Percentiles rank a stretch among this genome's conserved stretches.
Conservation (phyloP, 2,113 vertebrate genomes). For the Brachirus orientalis region DNA sequence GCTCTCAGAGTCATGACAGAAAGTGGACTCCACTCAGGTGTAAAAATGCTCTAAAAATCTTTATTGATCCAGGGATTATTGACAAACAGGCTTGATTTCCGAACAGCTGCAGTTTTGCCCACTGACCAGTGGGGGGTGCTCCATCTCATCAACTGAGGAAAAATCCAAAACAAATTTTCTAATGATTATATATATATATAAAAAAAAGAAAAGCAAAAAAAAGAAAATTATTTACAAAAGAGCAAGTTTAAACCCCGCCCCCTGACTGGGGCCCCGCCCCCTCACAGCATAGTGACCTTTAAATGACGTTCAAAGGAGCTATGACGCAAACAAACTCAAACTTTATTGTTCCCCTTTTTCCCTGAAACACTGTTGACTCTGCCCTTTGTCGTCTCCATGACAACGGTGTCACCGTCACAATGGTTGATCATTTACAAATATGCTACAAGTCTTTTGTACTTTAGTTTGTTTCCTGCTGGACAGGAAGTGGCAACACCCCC, state of each 20-base stretch:
- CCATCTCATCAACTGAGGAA: slow-evolving; percentile 9
- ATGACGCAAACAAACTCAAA: slow-evolving; percentile 30
- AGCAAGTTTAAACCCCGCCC: slow-evolving; percentile 39
- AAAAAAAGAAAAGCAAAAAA: slow-evolving; percentile 70
- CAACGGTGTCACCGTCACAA: slow-evolving; percentile 16
- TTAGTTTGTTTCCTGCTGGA: slow-evolving; percentile 24
- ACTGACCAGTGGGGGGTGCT: slow-evolving; percentile 19
- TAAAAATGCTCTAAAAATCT: slow-evolving; percentile 70
- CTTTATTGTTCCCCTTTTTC: slow-evolving; percentile 3
- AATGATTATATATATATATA: slow-evolving; percentile 65
- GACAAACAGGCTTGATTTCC: slow-evolving; percentile 42
- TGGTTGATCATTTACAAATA: slow-evolving; percentile 57
- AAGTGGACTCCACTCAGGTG: neutral
- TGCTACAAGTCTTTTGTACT: slow-evolving; percentile 54
- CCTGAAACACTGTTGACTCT: slow-evolving; percentile 2
- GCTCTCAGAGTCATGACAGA: slow-evolving; percentile 11
- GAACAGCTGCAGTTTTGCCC: slow-evolving; percentile 12
- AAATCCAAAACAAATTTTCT: slow-evolving; percentile 5
- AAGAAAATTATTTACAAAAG: slow-evolving; percentile 77
- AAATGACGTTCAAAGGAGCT: neutral
- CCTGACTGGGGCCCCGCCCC: neutral
- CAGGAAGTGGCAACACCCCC: neutral
- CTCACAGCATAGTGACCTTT: slow-evolving; percentile 20
- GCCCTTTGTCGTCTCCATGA: slow-evolving; percentile 23
- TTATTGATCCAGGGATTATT: slow-evolving; percentile 71